Percentiles rank a stretch among this genome's conserved stretches.
These are phyloP conservation scores for Streptopelia turtur DNA, from an alignment of 2,797 vertebrate species.

Conservation along the genomic window DNA sequence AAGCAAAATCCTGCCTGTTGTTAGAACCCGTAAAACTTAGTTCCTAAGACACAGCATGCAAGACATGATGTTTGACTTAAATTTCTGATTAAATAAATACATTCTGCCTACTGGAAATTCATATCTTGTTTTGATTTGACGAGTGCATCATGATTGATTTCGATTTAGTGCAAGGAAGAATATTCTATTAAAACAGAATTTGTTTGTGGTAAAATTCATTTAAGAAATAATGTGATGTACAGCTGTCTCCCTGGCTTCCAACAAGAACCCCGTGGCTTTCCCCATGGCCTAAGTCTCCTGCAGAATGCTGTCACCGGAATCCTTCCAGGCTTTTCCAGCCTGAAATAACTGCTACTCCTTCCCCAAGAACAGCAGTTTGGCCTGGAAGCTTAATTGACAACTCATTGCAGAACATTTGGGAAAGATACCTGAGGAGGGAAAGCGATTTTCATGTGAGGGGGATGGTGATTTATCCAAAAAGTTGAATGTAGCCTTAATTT, in stretches of 20 bases:
- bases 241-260: background rate
- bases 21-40: background rate
- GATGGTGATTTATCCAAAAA: background rate
- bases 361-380: background rate
- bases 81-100: conserved; percentile 29
- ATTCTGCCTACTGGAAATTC: conserved; percentile 23
- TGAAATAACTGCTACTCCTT: background rate
- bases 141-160: background rate
- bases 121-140: conserved; percentile 28
- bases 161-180: background rate
- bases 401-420: background rate
- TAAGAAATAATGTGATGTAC: conserved; percentile 6
- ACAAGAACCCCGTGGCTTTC: background rate
- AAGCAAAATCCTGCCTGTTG: background rate
- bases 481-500: background rate
- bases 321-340: background rate
- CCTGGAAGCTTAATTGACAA: background rate
- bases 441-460: background rate
- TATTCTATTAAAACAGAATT: conserved; percentile 5
- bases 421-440: background rate
- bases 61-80: conserved; percentile 32
- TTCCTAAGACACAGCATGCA: background rate
- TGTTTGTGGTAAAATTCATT: background rate
- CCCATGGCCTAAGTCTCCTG: background rate
- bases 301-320: background rate